These are phyloP conservation scores for Aldabrachelys gigantea DNA, from an alignment of 2,113 vertebrate species.

Conservation along the genomic window DNA sequence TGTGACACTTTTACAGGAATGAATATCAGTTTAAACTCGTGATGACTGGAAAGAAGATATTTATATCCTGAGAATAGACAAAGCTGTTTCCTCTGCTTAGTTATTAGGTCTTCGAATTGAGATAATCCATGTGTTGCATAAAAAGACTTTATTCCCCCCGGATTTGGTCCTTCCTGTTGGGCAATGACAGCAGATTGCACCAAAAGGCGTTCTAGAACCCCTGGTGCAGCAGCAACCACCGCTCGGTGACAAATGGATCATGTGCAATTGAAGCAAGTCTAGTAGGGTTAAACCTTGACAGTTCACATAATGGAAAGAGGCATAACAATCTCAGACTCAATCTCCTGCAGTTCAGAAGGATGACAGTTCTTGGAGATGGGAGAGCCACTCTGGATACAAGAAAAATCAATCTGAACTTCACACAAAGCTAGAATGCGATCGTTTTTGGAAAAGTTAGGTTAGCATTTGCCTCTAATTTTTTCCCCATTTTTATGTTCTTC, in stretches of 20 bases:
- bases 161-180: accelerated
- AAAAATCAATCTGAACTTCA: background rate
- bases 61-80: constrained; percentile 12
- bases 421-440: accelerated
- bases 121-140: background rate
- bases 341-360: background rate
- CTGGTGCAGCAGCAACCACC: background rate
- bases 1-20: background rate
- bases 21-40: constrained; percentile 43
- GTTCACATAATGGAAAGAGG: accelerated
- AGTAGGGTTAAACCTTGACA: background rate
- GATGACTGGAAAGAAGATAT: constrained; percentile 39
- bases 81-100: constrained; percentile 46
- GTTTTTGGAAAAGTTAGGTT: background rate
- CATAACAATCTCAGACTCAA: background rate
- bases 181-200: background rate
- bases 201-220: background rate
- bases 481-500: accelerated
- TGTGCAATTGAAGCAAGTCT: background rate
- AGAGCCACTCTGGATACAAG: background rate
- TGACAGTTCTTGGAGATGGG: background rate
- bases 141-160: background rate
- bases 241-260: background rate
- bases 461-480: background rate
- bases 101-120: constrained; percentile 44